A percentile compares a stretch with the other conserved stretches of the same genome.
Conservation (phyloP, 92 coral and sea anemone species). For the Actinostola sp. region DNA sequence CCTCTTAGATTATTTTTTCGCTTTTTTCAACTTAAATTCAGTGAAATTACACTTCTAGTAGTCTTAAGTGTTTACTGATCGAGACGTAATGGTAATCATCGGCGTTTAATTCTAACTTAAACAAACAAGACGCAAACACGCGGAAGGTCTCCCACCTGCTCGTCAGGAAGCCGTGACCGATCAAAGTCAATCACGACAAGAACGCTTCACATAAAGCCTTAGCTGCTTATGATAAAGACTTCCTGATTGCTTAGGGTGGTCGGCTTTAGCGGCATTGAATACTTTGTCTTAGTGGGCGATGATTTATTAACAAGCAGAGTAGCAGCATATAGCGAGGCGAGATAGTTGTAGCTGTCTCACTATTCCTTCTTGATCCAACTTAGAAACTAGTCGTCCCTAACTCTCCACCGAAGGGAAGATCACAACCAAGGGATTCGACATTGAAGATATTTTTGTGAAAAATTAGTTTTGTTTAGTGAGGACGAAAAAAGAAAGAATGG, state of each 20-base stretch:
- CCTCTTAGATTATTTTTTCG: too few species aligned
- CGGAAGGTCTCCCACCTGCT: too few species aligned
- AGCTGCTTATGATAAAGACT: not conserved
- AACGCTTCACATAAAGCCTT: not conserved
- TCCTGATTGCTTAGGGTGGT: not conserved
- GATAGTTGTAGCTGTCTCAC: not conserved
- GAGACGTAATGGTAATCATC: too few species aligned
- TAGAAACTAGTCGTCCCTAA: not conserved
- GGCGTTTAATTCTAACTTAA: too few species aligned
- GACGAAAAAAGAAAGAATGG: not conserved
- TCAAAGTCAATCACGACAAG: too few species aligned
- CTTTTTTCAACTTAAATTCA: too few species aligned
- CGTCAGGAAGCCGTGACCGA: too few species aligned
- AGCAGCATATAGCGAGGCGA: not conserved
- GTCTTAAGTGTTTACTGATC: too few species aligned
- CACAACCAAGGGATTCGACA: not conserved
- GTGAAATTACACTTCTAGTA: too few species aligned
- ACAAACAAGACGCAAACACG: too few species aligned
- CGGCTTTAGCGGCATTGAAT: not conserved
- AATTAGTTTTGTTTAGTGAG: not conserved
- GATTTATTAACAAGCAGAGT: not conserved
- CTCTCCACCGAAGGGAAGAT: not conserved
- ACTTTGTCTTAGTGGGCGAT: slow-evolving; percentile 2
- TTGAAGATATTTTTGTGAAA: not conserved
- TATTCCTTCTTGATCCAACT: not conserved